Base-by-base conservation (phyloP, 1,140 invertebrate genomes). In the Eciton burchellii region DNA sequence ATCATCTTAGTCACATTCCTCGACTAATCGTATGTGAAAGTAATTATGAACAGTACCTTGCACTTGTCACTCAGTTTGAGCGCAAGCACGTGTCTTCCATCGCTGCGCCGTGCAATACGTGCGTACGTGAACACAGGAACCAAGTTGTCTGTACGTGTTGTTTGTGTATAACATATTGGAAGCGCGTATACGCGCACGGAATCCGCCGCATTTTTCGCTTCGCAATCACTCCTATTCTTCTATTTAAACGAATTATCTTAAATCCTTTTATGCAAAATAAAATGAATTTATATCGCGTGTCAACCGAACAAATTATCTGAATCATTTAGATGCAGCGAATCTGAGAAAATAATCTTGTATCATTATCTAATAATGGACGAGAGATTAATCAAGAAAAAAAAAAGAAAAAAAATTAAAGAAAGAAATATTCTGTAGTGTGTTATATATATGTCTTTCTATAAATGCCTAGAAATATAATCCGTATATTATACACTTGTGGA, bases 61-160 rank as follows among this genome's bases (percentile, higher is more conserved):
- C 94, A 95, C 94, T 94, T 94, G 94, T 94, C 94, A 94, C 94
- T 95, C 94, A 91, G 94, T 95, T 95, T 94, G 94, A 95, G 94
- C 90, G 94, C 94, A 94, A 95, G 94, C 94, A 92, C 94, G 94
- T 91, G 94, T 94, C 90, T 91, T 94, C 94, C 94, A 94, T 91
- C 93, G 93, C 91, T 92, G 92, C 89, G 90, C 86, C 91, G 90
- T 87, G 92, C 91, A 91, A 93, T 89, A 90, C 89, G 90, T 93
- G 92, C 92, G 90, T 91, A 90, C 92, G 94, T 94, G 94, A 95
- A 95, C 94, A 94, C 94, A 94, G 94, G 94, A 94, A 92, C 92
- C 92, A 89, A 89, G 88, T 85, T 90, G 88, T 88, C 84, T 60
- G 83, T 86, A 82, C 8, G 24, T 56, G 41, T 11, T 49, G 0